Evolutionary conservation across 1,140 invertebrate genomes (phyloP), one percentile per base, ranked within the genome.

Genomic region (Ericerus pela): DNA sequence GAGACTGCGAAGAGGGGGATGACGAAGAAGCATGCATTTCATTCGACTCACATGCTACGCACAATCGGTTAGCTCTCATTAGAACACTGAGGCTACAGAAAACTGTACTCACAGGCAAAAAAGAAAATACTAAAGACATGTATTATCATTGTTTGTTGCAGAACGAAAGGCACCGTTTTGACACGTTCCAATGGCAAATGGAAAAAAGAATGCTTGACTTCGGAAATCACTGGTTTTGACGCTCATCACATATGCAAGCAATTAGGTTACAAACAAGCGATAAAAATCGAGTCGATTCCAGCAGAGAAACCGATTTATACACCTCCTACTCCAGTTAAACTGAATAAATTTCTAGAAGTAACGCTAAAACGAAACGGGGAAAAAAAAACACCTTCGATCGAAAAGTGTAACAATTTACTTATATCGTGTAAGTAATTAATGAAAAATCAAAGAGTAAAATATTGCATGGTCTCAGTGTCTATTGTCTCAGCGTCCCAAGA

Each of bases 1-100:
- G 62, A 0, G 84, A 88, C 62, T 88, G 84, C 67, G 74, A 76
- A 1, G 70, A 78, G 57, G 77, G 76, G 2, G 78, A 83, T 38
- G 84, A 88, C 63, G 84, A 86, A 65, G 59, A 61, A 5, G 33
- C 65, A 6, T 83, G 79, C 53, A n/a, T n/a, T n/a, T n/a, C n/a
- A n/a, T n/a, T n/a, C n/a, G n/a, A n/a, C n/a, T n/a, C n/a, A n/a
- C n/a, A n/a, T n/a, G n/a, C n/a, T n/a, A n/a, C n/a, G n/a, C n/a
- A n/a, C n/a, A n/a, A n/a, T n/a, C n/a, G n/a, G n/a, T n/a, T n/a
- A n/a, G n/a, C n/a, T n/a, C n/a, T n/a, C n/a, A 57, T 24, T 59
- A 52, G 14, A 52, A n/a, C 11, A 52, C 26, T 10, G 22, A 12
- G 11, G 11, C 22, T 24, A 52, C 24, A 36, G 12, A 1, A 2